These are phyloP conservation scores for Linyphia triangularis DNA, from an alignment of 2,888 invertebrate species.

Conservation along the genomic window DNA sequence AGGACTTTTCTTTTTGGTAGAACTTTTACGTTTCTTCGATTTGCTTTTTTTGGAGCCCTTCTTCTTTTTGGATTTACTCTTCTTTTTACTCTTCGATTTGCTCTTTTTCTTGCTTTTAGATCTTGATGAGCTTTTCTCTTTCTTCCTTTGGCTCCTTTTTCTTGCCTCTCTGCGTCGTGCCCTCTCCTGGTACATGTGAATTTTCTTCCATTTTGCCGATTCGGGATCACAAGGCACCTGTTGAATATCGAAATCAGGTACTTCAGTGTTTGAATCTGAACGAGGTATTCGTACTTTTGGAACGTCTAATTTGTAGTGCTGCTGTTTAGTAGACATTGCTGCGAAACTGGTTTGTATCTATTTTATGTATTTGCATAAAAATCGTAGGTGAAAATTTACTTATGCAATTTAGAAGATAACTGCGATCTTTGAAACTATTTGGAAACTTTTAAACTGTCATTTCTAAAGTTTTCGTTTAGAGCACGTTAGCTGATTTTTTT, in stretches of 20 bases:
- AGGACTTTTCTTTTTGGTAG: neutral
- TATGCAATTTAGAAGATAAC: too few species aligned
- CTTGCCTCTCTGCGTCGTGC: constrained; percentile 31
- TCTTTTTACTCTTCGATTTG: neutral
- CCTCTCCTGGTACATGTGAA: constrained; percentile 48
- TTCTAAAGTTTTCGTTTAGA: too few species aligned
- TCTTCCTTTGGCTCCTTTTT: constrained; percentile 7
- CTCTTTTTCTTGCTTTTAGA: neutral
- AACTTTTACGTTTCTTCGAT: neutral
- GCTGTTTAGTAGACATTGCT: neutral
- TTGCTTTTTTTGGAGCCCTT: neutral
- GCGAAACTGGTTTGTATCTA: too few species aligned
- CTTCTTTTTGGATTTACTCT: neutral
- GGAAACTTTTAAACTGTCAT: too few species aligned
- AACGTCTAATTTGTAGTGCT: neutral
- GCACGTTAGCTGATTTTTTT: too few species aligned
- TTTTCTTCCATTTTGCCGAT: constrained; percentile 48
- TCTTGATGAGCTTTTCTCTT: neutral
- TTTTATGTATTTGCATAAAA: too few species aligned
- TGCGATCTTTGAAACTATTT: too few species aligned
- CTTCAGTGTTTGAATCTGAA: neutral
- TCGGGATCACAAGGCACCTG: constrained; percentile 22
- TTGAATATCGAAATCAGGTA: neutral
- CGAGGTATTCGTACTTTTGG: neutral
- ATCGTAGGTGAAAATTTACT: too few species aligned